These are phyloP conservation scores for Drosophila vallismaia DNA, from an alignment of 2,888 invertebrate genomes.

Conservation along the genomic window DNA sequence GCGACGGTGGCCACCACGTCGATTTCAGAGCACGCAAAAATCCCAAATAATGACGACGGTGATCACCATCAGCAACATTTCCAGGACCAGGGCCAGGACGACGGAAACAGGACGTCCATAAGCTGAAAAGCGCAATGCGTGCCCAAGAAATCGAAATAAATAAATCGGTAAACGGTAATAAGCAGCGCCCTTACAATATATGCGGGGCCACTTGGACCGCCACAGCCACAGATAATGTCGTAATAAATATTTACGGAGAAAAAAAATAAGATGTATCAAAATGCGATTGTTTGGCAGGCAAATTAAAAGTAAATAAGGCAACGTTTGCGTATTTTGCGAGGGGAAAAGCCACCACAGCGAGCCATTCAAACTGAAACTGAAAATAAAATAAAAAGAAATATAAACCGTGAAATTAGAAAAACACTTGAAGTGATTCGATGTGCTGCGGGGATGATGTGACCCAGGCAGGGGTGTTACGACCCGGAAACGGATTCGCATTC, in stretches of 20 bases:
- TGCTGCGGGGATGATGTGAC: constrained; percentile 29
- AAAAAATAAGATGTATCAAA: constrained; percentile 31
- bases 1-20: constrained; percentile 57
- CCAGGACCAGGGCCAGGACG: constrained; percentile 8
- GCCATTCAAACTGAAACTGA: constrained; percentile 10
- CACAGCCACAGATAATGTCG: constrained; percentile 19
- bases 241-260: constrained; percentile 52
- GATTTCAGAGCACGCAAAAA: constrained; percentile 62
- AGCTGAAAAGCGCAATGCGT: constrained; percentile 62
- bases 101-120: constrained; percentile 31
- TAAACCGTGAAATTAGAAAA: constrained; percentile 76
- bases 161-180: constrained; percentile 47
- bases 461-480: constrained; percentile 27
- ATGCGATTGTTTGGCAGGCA: constrained; percentile 63
- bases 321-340: constrained; percentile 31
- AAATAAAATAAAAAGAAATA: constrained; percentile 43
- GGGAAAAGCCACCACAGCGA: background rate
- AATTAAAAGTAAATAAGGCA: constrained; percentile 75
- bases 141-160: constrained; percentile 52
- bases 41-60: constrained; percentile 69
- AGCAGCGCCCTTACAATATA: constrained; percentile 6
- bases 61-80: constrained; percentile 41
- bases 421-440: constrained; percentile 79
- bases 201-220: constrained; percentile 16
- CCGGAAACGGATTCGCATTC: background rate